phyloP scores from a whole-genome alignment of 1,140 invertebrate genomes.

The Sycophila sp. region DNA sequence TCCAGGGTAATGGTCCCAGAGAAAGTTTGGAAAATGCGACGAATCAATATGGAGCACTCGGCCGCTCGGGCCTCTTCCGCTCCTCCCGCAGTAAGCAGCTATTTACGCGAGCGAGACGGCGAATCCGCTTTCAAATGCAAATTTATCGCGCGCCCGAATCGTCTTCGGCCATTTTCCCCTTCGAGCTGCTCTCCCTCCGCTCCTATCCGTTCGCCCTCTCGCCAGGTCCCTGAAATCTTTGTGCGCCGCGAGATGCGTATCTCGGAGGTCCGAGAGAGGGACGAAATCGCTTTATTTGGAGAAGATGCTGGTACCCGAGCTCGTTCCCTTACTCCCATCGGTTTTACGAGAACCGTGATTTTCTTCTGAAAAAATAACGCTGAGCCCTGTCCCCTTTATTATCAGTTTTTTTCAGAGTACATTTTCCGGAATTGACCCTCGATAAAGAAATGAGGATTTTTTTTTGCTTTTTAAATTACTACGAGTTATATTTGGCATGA shows the following conservation, averaged over 20 bases:
- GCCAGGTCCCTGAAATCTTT: not conserved
- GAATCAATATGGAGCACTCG: slow-evolving; percentile 19
- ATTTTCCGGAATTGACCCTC: too few species aligned
- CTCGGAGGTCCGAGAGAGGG: not conserved
- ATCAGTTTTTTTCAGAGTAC: too few species aligned
- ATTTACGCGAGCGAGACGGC: slow-evolving; percentile 42
- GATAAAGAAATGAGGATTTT: too few species aligned
- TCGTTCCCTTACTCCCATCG: too few species aligned
- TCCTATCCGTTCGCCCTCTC: not conserved
- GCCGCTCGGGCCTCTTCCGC: not conserved
- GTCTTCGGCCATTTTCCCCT: not conserved
- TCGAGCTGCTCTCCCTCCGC: not conserved
- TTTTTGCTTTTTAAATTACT: too few species aligned
- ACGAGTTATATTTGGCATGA: too few species aligned
- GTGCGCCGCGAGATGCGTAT: not conserved
- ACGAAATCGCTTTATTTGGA: not conserved
- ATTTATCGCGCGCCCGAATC: slow-evolving; percentile 37
- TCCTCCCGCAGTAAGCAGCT: slow-evolving; percentile 39
- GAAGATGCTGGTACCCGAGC: too few species aligned
- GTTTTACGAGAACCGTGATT: too few species aligned
- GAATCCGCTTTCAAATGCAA: slow-evolving; percentile 46
- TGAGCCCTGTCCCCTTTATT: too few species aligned
- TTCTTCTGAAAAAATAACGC: too few species aligned
- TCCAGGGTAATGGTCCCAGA: not conserved
- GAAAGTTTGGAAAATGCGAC: not conserved